phyloP scores from a whole-genome alignment of 2,888 invertebrate species.

The Platypus cylindrus region DNA sequence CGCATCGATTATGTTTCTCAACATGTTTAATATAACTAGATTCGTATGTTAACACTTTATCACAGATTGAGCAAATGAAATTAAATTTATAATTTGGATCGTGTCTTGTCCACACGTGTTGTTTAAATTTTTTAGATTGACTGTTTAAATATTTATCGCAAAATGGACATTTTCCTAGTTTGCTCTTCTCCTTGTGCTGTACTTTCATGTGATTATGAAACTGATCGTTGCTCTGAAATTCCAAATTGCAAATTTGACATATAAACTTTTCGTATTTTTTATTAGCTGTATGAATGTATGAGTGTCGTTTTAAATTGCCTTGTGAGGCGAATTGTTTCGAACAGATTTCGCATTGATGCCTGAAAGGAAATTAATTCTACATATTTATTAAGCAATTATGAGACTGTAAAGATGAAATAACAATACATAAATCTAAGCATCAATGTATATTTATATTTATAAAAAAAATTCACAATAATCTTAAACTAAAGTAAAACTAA shows the following conservation, averaged over 20 bases:
- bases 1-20: slow-evolving; percentile 14
- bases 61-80: slow-evolving; percentile 13
- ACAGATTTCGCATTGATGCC: slow-evolving; percentile 18
- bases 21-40: slow-evolving; percentile 14
- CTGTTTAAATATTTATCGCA: slow-evolving; percentile 16
- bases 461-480: no score
- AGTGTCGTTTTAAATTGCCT: slow-evolving; percentile 17
- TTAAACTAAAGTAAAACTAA: no score
- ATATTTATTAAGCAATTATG: no score
- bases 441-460: no score
- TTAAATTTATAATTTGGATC: slow-evolving; percentile 12
- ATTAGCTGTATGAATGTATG: slow-evolving; percentile 10
- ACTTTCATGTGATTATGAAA: slow-evolving; percentile 14
- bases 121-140: slow-evolving; percentile 12
- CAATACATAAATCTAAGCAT: no score
- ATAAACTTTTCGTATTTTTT: slow-evolving; percentile 10
- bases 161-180: slow-evolving; percentile 8
- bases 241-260: slow-evolving; percentile 11
- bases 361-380: slow-evolving; percentile 6
- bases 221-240: slow-evolving; percentile 8
- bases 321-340: slow-evolving; percentile 17
- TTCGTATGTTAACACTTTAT: slow-evolving; percentile 11
- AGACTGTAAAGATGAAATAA: no score
- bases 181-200: slow-evolving; percentile 3
- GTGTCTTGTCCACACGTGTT: slow-evolving; percentile 15